Evolutionary conservation across 2,797 vertebrate genomes (phyloP), one percentile per base, ranked within the genome.

Genomic region (Sphenopsis melanotis): DNA sequence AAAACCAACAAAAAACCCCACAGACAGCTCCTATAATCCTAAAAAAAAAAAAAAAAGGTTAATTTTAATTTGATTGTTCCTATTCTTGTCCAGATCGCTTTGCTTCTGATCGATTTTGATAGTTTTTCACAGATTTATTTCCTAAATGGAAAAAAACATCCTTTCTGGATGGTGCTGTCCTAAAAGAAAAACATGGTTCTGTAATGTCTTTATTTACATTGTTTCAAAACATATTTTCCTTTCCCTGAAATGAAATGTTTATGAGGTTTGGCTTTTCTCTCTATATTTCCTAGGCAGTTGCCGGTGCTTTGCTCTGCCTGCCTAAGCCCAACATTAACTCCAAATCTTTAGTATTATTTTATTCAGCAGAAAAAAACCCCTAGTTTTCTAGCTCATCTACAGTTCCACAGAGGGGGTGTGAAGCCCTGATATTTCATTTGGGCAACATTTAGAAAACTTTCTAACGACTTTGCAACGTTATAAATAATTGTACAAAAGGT

Each of bases 171-270:
- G 52, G 34, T 26, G 44, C 44, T 83, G 81, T 80, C 82, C 66
- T 61, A 86, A 64, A 87, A 93, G 24, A 89, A 96, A 83, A 93
- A 77, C 60, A 77, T 80, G 47, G 0, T 29, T 91, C 87, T 90
- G 82, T 89, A 86, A 75, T 52, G 50, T 75, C 89, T 91, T 90
- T 96, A 94, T 95, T 96, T 93, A 94, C 87, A 82, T 90, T 94
- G 72, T 88, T 96, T 95, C 77, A 86, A 94, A 94, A 47, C 50
- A 39, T 75, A 82, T 93, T 95, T 95, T 94, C 79, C 87, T 95
- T 95, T 94, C 77, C 83, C 91, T 94, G 93, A 95, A 94, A 96
- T 66, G 95, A 88, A 96, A 94, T 93, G 95, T 94, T 94, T 86
- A 83, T 90, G 94, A 78, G 85, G 87, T 94, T 95, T 96, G 93